These are phyloP conservation scores for Meloidogyne exigua DNA, from an alignment of 1,140 invertebrate genomes.

Conservation along the genomic window DNA sequence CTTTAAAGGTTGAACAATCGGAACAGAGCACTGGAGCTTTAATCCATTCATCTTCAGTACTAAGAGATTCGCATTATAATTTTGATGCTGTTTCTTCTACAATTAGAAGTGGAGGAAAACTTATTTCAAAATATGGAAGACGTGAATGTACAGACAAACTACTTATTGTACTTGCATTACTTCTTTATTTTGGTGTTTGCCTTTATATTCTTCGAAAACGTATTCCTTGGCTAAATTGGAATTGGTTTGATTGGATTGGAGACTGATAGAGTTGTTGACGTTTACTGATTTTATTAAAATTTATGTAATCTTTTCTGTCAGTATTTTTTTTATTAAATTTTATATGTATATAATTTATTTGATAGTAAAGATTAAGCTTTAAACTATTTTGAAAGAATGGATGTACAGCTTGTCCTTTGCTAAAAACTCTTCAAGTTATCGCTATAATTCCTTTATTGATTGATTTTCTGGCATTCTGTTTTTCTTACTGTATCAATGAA, in stretches of 20 bases:
- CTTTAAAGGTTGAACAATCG: slow-evolving; percentile 32
- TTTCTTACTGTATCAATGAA: too few species aligned
- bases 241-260: neutral
- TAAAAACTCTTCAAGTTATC: too few species aligned
- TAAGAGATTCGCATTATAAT: slow-evolving; percentile 34
- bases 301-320: too few species aligned
- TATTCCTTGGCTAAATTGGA: slow-evolving; percentile 14
- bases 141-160: slow-evolving; percentile 44
- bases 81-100: slow-evolving; percentile 29
- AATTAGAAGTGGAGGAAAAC: slow-evolving; percentile 37
- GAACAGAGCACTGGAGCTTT: slow-evolving; percentile 33
- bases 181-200: slow-evolving; percentile 39
- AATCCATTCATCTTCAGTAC: slow-evolving; percentile 25
- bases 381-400: too few species aligned
- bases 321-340: too few species aligned
- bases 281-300: neutral
- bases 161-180: slow-evolving; percentile 36
- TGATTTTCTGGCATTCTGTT: too few species aligned
- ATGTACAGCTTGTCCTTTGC: too few species aligned
- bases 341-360: too few species aligned
- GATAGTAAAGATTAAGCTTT: too few species aligned
- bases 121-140: slow-evolving; percentile 40
- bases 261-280: neutral
- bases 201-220: slow-evolving; percentile 40
- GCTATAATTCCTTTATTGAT: too few species aligned